Base-by-base conservation (phyloP, 2,113 vertebrate species). In the Porphyrio hochstetteri region DNA sequence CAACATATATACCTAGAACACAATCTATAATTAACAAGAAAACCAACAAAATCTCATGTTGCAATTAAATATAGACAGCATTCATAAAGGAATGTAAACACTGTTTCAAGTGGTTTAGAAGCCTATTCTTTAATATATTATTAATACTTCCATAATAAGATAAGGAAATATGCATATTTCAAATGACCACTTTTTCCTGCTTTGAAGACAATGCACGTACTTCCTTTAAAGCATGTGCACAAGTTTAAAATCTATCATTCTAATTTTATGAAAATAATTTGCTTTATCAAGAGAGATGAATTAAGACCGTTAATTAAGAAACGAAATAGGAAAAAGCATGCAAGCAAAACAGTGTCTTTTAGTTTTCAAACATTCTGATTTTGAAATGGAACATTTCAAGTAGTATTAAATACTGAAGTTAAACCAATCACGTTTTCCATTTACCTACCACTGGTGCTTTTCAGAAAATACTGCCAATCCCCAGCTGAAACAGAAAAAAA, bases 401-500 rank as follows among this genome's bases (percentile, higher is more conserved):
- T 59, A 52, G 46, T 68, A 60, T 19, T 61, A 33, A 81, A 68
- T 21, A 65, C 4, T 36, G 10, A 95, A 76, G 21, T 70, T n/a
- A 82, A 94, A 82, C 2, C 12, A 56, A 60, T 28, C 1, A 12
- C 4, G 0, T 56, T 46, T 84, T 3, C 25, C 11, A 21, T 82
- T 88, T 85, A 99, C 99, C 98, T 98, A 99, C 99, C 99, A 99
- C 64, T 99, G 99, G 53, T 99, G 98, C 86, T 99, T 99, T 92
- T 99, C 99, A n/a, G 98, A 98, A 97, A 97, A 98, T 38, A 99
- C 80, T 1, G 99, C 99, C 96, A 99, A 98, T 72, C 99, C 99
- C 98, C 98, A 99, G 95, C 99, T 99, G 97, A 90, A 96, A 92
- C 38, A 95, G 76, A 88, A 25, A 81, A 53, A 50, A 81, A 27